Evolutionary conservation across 2,113 vertebrate species (phyloP).

Genomic region (Caloenas nicobarica): DNA sequence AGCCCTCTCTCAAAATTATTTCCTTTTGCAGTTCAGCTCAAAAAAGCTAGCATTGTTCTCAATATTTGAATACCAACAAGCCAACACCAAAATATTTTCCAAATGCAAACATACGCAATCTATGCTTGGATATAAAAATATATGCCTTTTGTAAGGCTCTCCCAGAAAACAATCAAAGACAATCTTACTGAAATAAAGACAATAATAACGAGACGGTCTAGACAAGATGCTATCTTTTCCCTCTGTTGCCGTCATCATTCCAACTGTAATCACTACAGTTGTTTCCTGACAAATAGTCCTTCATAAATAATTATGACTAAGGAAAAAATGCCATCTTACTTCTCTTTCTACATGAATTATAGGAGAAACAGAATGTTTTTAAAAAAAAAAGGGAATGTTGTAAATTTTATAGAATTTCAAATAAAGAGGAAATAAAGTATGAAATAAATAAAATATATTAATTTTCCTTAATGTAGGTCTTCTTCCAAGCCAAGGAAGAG

Average conservation of each 20-base stretch:
- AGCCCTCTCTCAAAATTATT: background rate
- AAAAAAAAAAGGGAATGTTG: background rate
- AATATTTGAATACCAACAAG: background rate
- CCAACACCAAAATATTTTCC: background rate
- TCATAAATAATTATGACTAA: background rate
- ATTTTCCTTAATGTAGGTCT: background rate
- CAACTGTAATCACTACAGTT: background rate
- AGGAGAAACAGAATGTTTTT: fast-evolving
- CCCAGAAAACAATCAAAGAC: background rate
- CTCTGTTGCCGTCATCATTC: background rate
- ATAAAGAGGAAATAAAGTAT: background rate
- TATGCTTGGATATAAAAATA: background rate
- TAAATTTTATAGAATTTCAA: background rate
- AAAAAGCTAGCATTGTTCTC: background rate
- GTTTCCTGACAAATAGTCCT: background rate
- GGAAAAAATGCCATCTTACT: background rate
- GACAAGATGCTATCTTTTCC: background rate
- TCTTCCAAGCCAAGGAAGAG: background rate
- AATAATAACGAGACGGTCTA: background rate
- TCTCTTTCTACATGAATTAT: background rate
- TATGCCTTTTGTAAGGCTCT: background rate
- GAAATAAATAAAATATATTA: background rate
- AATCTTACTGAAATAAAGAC: background rate
- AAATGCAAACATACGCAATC: background rate
- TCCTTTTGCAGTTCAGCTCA: background rate